Conservation (phyloP, 2,888 invertebrate genomes). For the Erebia palarica region DNA sequence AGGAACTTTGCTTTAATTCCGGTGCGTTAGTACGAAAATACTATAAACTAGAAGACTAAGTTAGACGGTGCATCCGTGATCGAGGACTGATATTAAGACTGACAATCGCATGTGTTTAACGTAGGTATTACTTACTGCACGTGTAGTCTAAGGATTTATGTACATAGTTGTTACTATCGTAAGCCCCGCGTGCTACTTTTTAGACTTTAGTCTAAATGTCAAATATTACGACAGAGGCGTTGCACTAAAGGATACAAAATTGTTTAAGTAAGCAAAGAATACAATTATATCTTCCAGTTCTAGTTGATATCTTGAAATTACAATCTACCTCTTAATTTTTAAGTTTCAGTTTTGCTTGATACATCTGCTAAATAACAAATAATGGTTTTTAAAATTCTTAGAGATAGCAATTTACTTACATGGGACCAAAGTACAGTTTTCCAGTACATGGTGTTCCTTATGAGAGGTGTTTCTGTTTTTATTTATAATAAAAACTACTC, state of each 20-base stretch:
- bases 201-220: constrained; percentile 62
- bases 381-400: constrained; percentile 46
- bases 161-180: constrained; percentile 57
- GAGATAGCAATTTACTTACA: constrained; percentile 44
- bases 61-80: constrained; percentile 71
- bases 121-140: constrained; percentile 65
- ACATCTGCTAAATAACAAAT: constrained; percentile 48
- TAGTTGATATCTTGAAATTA: constrained; percentile 75
- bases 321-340: constrained; percentile 79
- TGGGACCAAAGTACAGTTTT: constrained; percentile 67
- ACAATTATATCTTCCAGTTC: constrained; percentile 60
- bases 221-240: constrained; percentile 44
- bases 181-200: constrained; percentile 68
- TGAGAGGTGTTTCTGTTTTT: constrained; percentile 11
- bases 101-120: constrained; percentile 74
- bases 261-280: constrained; percentile 36
- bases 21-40: constrained; percentile 78
- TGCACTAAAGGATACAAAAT: constrained; percentile 55
- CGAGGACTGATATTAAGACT: constrained; percentile 80
- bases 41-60: constrained; percentile 70
- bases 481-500: not conserved
- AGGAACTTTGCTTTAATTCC: constrained; percentile 62
- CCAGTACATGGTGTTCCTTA: constrained; percentile 32
- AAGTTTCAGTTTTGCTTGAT: constrained; percentile 62
- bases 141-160: constrained; percentile 64